A percentile compares a stretch with the other conserved stretches of the same genome.
These are phyloP conservation scores for Todus mexicanus DNA, from an alignment of 2,797 vertebrate genomes.

Conservation along the genomic window DNA sequence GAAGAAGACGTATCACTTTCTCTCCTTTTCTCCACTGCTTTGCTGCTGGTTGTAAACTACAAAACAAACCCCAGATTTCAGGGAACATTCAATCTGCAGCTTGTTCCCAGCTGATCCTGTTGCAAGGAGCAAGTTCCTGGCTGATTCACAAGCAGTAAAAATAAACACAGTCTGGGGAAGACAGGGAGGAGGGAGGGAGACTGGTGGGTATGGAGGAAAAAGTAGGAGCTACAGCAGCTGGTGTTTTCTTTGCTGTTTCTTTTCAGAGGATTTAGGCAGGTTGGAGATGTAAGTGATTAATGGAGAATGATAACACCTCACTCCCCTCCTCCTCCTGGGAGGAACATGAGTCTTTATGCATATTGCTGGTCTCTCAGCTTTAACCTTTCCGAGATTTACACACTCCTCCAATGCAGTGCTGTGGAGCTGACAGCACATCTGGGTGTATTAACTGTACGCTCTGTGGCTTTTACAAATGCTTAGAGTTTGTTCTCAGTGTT, in stretches of 20 bases:
- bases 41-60: constrained; percentile 22
- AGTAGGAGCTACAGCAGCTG: constrained; percentile 66
- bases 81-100: constrained; percentile 46
- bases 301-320: constrained; percentile 64
- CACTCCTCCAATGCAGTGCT: background rate
- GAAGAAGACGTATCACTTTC: constrained; percentile 32
- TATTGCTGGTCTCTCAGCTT: constrained; percentile 43
- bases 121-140: constrained; percentile 61
- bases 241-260: constrained; percentile 70
- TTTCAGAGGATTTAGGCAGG: constrained; percentile 63
- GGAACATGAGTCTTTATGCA: constrained; percentile 39
- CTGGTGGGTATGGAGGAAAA: constrained; percentile 45
- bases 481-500: constrained; percentile 29
- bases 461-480: constrained; percentile 37
- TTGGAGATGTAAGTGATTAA: constrained; percentile 66
- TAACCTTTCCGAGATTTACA: constrained; percentile 55
- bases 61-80: constrained; percentile 55
- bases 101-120: constrained; percentile 68
- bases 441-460: constrained; percentile 56
- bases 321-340: constrained; percentile 41
- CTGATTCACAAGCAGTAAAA: constrained; percentile 69
- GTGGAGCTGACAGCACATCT: constrained; percentile 58
- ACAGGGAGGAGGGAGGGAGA: constrained; percentile 48
- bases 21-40: constrained; percentile 34
- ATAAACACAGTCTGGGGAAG: constrained; percentile 63